Base-by-base conservation (phyloP, 1,140 invertebrate species). In the Eubasilissa regina region DNA sequence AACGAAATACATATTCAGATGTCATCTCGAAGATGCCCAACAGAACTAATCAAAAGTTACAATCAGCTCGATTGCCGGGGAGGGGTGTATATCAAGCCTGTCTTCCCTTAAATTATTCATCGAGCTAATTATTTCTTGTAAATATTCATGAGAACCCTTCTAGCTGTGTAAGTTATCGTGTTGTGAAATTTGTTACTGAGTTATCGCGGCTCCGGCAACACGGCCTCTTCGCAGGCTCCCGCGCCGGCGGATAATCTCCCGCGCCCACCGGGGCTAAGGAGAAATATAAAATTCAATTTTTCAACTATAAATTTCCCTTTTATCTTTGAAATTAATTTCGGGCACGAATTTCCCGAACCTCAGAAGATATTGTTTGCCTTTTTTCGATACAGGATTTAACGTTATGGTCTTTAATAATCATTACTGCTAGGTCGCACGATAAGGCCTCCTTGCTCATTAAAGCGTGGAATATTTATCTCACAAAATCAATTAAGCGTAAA, bases 91-190 rank as follows among this genome's bases (percentile, higher is more conserved):
- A 73, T 73, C 68, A 73, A 35, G 47, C 68, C 47, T 35, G n/a
- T 35, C 47, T n/a, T 53, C 66, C 45, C 21, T 17, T 51, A 53
- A 73, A 73, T 73, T 73, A 73, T 73, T 73, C 68, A 73, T 73
- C 68, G 35, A 55, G 51, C 47, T 73, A 73, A 73, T 73, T 73
- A 73, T 73, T 73, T 73, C 68, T 55, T 73, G 68, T 73, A 73
- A 73, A 73, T 73, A 73, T 73, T 73, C 68, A 73, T 73, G 68
- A 73, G 51, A 55, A 53, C 68, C 68, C 68, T 73, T 73, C 68
- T 43, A 53, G 68, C 51, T 51, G 68, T 60, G 56, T 73, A 73
- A 73, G 15, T 73, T 73, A 73, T 73, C 68, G 47, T 73, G 68
- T 73, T 53, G 68, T 55, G 47, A 73, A 73, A 73, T 73, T 73